A percentile compares a stretch with the other conserved stretches of the same genome.
phyloP scores from a whole-genome alignment of 1,140 invertebrate genomes.

The Littorina saxatilis region DNA sequence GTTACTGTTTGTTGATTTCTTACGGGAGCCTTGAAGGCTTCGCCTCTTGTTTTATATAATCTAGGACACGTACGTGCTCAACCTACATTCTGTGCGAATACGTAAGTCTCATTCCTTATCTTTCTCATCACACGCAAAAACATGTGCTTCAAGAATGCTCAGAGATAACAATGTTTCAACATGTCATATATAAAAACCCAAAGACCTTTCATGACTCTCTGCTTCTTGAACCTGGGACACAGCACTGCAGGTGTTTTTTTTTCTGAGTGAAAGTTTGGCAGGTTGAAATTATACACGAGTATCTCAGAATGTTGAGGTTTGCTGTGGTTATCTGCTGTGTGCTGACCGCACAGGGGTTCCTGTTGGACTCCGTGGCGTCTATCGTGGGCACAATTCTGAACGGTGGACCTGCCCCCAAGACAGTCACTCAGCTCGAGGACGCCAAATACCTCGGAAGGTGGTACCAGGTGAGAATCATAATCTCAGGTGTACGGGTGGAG shows the following conservation, averaged over 20 bases:
- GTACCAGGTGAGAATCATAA: conserved; percentile 55
- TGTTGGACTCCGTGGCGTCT: neutral
- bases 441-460: conserved; percentile 61
- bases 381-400: neutral
- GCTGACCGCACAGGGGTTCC: neutral
- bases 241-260: neutral
- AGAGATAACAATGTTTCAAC: neutral
- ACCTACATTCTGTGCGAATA: too few species aligned
- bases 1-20: too few species aligned
- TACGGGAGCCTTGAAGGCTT: too few species aligned
- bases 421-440: conserved; percentile 47
- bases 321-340: neutral
- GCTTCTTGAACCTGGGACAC: neutral
- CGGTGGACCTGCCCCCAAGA: conserved; percentile 18
- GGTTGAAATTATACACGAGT: neutral
- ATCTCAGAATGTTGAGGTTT: neutral
- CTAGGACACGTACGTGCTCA: too few species aligned
- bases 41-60: too few species aligned
- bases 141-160: neutral
- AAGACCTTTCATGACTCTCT: neutral
- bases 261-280: neutral
- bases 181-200: neutral
- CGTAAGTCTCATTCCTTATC: too few species aligned
- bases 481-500: too few species aligned
- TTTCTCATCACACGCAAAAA: too few species aligned